Evolutionary conservation across 2,888 invertebrate species (phyloP), one percentile per base, ranked within the genome.

Genomic region (Euphydryas editha): DNA sequence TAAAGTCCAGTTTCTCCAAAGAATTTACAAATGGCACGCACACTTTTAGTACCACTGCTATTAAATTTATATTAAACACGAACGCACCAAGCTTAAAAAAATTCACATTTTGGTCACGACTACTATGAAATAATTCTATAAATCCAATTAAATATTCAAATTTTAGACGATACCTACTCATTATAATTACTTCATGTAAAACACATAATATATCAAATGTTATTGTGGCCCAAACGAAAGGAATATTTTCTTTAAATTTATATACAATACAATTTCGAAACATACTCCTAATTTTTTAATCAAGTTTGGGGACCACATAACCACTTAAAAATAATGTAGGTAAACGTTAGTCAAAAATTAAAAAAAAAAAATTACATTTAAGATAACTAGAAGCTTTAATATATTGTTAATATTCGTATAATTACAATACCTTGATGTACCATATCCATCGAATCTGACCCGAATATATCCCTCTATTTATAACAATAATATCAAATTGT

Each of bases 401-500:
- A 56, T 57, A 59, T 37, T 55, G 55, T 64, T 60, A 44, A n/a
- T 69, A 69, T 67, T 69, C 64, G 59, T 69, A 64, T 65, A 68
- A 58, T 70, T 70, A 70, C 70, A 70, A 68, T 68, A 70, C 68
- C 67, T 58, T 65, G 68, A 62, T 59, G 62, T 68, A 68, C 67
- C 68, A 21, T 62, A 30, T 65, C 51, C 20, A 59, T 55, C 47
- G n/a, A 59, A 65, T 42, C 37, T 55, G 55, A 49, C 42, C 36
- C 59, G 17, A 56, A 49, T 56, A 36, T 30, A 36, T 30, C 17
- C 36, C 24, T n/a, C 30, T 30, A 86, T 87, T 81, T 88, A 89
- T 86, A 88, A 74, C 76, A 78, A 85, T 86, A 88, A 88, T 87
- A 88, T 88, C 84, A 62, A 63, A 80, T 85, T 88, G 86, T 88